These are phyloP conservation scores for Numida meleagris DNA, from an alignment of 2,113 vertebrate species.

Conservation along the genomic window DNA sequence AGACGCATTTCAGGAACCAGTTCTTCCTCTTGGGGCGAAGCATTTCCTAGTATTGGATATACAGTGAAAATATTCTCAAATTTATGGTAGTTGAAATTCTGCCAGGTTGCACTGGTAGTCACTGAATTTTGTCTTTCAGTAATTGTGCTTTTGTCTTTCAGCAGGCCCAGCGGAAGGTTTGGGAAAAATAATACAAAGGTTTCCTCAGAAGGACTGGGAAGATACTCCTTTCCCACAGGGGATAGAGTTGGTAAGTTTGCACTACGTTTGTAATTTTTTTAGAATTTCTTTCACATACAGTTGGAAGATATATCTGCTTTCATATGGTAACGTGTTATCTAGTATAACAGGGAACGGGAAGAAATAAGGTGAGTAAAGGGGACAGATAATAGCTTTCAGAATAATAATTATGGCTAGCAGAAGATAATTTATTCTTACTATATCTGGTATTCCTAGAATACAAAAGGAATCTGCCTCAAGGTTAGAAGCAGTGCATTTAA, in stretches of 20 bases:
- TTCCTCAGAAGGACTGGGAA: constrained; percentile 96
- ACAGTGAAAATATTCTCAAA: background rate
- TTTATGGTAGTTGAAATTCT: background rate
- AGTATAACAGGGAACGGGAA: background rate
- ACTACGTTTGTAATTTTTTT: background rate
- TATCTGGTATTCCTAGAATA: background rate
- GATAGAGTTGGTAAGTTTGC: constrained; percentile 93
- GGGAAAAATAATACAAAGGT: constrained; percentile 97
- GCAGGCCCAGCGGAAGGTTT: constrained; percentile 91
- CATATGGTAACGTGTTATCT: background rate
- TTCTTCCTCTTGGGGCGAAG: background rate
- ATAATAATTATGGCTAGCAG: background rate
- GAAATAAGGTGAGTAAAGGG: background rate
- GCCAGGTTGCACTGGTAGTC: background rate
- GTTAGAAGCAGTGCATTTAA: background rate
- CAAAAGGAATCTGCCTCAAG: background rate
- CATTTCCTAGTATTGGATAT: background rate
- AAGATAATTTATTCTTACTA: background rate
- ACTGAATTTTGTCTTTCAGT: background rate
- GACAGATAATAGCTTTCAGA: background rate
- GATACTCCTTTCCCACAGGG: constrained; percentile 97
- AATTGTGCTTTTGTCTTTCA: constrained; percentile 31
- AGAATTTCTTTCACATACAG: rapidly evolving
- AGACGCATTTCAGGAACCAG: background rate
- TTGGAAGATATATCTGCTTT: background rate